Percentiles rank a stretch among this genome's conserved stretches.
Evolutionary conservation across 1,140 invertebrate species (phyloP).

Genomic region (Pogonognathellus flavescens): DNA sequence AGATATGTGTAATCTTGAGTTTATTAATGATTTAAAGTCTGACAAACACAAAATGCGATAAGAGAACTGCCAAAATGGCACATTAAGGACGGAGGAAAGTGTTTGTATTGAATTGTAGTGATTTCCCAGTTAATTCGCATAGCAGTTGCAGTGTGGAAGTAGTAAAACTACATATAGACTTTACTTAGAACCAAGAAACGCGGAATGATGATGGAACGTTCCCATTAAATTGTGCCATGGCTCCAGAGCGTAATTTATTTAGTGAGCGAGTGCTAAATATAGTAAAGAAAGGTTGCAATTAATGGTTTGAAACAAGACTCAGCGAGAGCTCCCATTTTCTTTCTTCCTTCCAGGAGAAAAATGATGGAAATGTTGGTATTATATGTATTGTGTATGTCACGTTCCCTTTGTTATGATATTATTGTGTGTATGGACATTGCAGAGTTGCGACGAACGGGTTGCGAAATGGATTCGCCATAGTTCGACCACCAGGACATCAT

Average conservation of each 20-base stretch:
- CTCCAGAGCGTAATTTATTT: too few species aligned
- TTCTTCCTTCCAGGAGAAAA: not conserved
- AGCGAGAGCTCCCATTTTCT: too few species aligned
- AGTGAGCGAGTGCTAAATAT: not conserved
- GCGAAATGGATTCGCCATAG: constrained; percentile 94
- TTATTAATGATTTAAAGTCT: not conserved
- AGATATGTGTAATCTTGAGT: not conserved
- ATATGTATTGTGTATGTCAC: not conserved
- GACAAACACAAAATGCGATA: not conserved
- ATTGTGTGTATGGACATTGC: constrained; percentile 6
- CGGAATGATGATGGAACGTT: not conserved
- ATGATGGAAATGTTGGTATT: constrained; percentile 31
- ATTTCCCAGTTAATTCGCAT: too few species aligned
- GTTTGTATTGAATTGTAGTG: too few species aligned
- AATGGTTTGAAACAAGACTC: too few species aligned
- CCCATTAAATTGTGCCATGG: too few species aligned
- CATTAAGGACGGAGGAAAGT: too few species aligned
- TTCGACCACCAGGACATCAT: constrained; percentile 94
- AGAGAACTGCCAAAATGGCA: too few species aligned
- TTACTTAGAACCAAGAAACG: too few species aligned
- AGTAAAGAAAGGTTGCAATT: not conserved
- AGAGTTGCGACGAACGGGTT: constrained; percentile 77
- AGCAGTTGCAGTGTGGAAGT: too few species aligned
- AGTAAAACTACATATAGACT: too few species aligned
- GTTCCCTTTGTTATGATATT: not conserved